A percentile compares a stretch with the other conserved stretches of the same genome.
Evolutionary conservation across 2,113 vertebrate species (phyloP).

Genomic region (Cynocephalus volans): DNA sequence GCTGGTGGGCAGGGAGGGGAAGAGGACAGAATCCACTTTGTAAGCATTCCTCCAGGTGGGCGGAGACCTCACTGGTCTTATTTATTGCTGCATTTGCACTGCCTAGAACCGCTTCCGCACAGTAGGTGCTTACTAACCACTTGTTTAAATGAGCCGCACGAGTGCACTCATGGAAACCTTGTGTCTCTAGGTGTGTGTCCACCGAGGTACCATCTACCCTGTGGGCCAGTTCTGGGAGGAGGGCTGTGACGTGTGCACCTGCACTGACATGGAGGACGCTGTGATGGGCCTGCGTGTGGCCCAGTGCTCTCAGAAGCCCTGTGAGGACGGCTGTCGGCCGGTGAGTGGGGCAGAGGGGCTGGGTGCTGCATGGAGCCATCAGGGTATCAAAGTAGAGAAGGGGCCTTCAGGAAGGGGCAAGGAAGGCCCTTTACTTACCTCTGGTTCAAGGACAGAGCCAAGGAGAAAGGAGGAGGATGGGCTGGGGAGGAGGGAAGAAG

Average conservation of each 20-base stretch:
- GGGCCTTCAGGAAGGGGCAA: neutral
- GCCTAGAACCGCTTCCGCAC: neutral
- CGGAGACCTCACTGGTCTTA: neutral
- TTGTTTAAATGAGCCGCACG: neutral
- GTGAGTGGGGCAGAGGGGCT: slow-evolving; percentile 87
- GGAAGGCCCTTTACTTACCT: neutral
- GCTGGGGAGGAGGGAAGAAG: neutral
- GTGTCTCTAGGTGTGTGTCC: slow-evolving; percentile 93
- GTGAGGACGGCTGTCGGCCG: slow-evolving; percentile 91
- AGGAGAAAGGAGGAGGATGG: neutral
- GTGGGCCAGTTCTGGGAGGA: slow-evolving; percentile 94
- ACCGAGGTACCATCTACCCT: slow-evolving; percentile 91
- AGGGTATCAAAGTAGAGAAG: fast-evolving
- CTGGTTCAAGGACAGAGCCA: neutral
- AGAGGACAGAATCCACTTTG: neutral
- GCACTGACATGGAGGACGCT: slow-evolving; percentile 90
- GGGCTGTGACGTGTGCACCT: slow-evolving; percentile 92
- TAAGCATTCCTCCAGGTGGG: neutral
- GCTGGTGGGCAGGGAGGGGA: neutral
- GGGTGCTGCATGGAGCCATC: fast-evolving
- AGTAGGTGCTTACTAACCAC: neutral
- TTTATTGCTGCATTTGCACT: neutral
- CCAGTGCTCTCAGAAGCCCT: slow-evolving; percentile 92
- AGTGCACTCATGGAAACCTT: neutral
- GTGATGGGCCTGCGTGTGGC: slow-evolving; percentile 91